Evolutionary conservation across 64 coral and sea anemone species (phyloP), one percentile per base, ranked within the genome.

Genomic region (Stichodactyla helianthus): DNA sequence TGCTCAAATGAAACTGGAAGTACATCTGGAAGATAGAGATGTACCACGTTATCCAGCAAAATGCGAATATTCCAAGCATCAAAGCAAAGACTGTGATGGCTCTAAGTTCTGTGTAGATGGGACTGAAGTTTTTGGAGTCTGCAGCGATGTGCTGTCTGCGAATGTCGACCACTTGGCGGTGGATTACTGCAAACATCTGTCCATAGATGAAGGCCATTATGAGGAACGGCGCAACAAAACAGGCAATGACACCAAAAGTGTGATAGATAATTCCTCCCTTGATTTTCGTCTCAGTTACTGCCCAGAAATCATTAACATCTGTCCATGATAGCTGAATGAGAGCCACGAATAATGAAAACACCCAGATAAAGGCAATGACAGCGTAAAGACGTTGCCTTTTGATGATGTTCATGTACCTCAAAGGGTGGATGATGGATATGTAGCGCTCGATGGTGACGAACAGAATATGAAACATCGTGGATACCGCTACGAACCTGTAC

Each of bases 381-480:
- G 89, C 88, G 11, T 60, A 52, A 53, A 94, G 86, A 35, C 86
- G 86, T 28, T 82, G 67, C 31, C 89, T 77, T 55, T 84, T 94
- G 14, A 94, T 85, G 27, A 88, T 74, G 14, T 55, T 78, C 35
- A 94, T 58, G 50, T 94, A 94, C 9, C 77, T 58, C 19, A 94
- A 12, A 10, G 93, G 93, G 50, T 94, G 86, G 3, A 91, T 80
- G 70, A 94, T 84, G 2, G 85, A 91, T 51, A 94, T 77, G 27
- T 94, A 94, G 50, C 93, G 63, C 20, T 94, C 93, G 26, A 87
- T 88, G 54, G 93, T 94, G 20, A 94, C 87, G 25, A 84, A 89
- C 51, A 94, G 77, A 51, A 94, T 94, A 17, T 94, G 93, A 57
- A 87, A 91, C 85, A 94, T 94, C 54, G 93, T 94, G 13, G 93